Conservation (phyloP, 2,113 vertebrate genomes). For the Platysteira castanea region DNA sequence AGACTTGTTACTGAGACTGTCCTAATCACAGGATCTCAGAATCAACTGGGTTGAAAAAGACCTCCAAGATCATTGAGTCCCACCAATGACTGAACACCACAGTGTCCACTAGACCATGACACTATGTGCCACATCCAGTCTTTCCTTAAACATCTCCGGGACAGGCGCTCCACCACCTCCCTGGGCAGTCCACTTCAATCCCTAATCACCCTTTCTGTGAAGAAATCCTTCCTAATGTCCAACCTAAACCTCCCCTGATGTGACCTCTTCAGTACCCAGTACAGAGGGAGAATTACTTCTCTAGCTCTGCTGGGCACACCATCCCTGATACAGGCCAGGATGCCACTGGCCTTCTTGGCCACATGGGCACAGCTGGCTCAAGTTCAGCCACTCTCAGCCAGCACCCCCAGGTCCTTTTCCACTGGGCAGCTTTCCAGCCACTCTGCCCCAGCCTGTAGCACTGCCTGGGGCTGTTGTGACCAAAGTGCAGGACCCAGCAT, state of each 20-base stretch:
- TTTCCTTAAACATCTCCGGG: not conserved
- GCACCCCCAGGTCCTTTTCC: not conserved
- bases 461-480: not conserved
- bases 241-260: not conserved
- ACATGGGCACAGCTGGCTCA: not conserved
- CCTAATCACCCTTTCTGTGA: not conserved
- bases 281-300: not conserved
- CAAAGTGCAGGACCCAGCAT: fast-evolving
- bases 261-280: not conserved
- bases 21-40: not conserved
- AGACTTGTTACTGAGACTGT: not conserved
- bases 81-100: not conserved
- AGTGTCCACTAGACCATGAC: not conserved
- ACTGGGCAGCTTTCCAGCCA: not conserved
- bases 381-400: not conserved
- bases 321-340: not conserved
- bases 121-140: no score
- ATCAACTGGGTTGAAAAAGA: not conserved
- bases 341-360: not conserved
- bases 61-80: not conserved
- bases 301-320: not conserved
- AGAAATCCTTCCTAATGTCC: not conserved
- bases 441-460: not conserved
- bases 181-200: not conserved
- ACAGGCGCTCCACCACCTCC: not conserved